Evolutionary conservation across 2,797 vertebrate species (phyloP), one percentile per base, ranked within the genome.

Genomic region (Helarctos malayanus): DNA sequence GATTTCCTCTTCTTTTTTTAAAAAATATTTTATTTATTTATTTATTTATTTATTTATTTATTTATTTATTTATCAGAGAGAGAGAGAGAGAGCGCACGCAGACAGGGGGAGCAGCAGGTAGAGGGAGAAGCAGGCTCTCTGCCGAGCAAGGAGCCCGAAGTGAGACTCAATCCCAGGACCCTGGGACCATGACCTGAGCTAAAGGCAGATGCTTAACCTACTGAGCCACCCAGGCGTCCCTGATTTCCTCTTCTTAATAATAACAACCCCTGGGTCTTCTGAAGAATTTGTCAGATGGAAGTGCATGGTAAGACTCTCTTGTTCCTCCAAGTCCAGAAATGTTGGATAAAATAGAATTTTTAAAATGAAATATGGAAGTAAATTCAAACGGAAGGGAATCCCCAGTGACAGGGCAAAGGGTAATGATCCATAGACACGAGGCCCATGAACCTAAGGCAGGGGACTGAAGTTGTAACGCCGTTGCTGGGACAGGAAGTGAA

Each of bases 321-420:
- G 78, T 19, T 19, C 69, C 45, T 92, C 7, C 29, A 73, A 87
- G 38, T 82, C 87, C 13, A 81, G 57, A 94, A 89, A 89, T 73
- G 23, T n/a, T 65, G 32, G 19, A 65, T 52, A 4, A 86, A 73
- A 81, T 52, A 14, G 4, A 47, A 16, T 21, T 76, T 92, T 81
- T 38, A 27, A 76, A 81, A 1, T 47, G 18, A 81, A 69, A 78
- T 61, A 21, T 35, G 18, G 35, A 68, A 3, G 18, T 49, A 47
- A 81, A 35, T 3, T 61, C 59, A 63, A 56, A 52, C 23, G 73
- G n/a, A 73, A 85, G 29, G 27, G 63, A 32, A 81, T 18, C 61
- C n/a, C 25, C 56, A 73, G 11, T 63, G 41, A 73, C 38, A 27
- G 32, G 54, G 18, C 65, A 76, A 13, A 89, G 65, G 38, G 35